Percentiles rank a stretch among this genome's conserved stretches.
phyloP scores from a whole-genome alignment of 2,888 invertebrate species.

The Callyntrura guangdongensis region DNA sequence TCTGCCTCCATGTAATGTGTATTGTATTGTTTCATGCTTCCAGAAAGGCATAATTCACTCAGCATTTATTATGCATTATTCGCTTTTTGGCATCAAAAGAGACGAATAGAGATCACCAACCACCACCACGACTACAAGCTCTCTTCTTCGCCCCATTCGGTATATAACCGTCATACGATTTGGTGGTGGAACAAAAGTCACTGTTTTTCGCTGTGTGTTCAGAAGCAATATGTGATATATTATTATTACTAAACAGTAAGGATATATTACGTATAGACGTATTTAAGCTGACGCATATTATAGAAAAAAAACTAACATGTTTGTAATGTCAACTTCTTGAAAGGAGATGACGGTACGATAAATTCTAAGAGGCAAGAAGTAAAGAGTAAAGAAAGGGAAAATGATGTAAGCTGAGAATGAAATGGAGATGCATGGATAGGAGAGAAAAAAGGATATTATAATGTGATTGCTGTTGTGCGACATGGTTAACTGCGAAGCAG shows the following conservation, averaged over 20 bases:
- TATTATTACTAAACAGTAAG: not conserved
- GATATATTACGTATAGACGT: slow-evolving; percentile 29
- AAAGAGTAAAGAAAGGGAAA: slow-evolving; percentile 59
- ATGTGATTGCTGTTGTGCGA: slow-evolving; percentile 71
- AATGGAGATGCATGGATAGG: slow-evolving; percentile 46
- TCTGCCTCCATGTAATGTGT: not conserved
- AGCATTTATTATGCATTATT: slow-evolving; percentile 75
- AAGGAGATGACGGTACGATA: slow-evolving; percentile 53
- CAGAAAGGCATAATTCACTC: slow-evolving; percentile 70
- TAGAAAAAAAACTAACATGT: slow-evolving; percentile 41
- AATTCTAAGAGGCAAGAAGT: slow-evolving; percentile 57
- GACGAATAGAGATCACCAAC: slow-evolving; percentile 71
- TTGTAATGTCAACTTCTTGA: slow-evolving; percentile 74
- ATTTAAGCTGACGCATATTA: not conserved
- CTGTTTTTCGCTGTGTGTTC: slow-evolving; percentile 49
- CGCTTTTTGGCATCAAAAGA: slow-evolving; percentile 65
- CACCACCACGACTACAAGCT: slow-evolving; percentile 30
- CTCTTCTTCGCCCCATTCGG: slow-evolving; percentile 31
- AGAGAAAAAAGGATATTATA: slow-evolving; percentile 72
- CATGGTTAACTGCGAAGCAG: slow-evolving; percentile 65
- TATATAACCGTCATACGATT: slow-evolving; percentile 67
- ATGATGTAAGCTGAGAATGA: slow-evolving; percentile 60
- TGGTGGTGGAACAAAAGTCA: slow-evolving; percentile 67
- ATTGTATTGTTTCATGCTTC: slow-evolving; percentile 57
- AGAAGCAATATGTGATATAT: slow-evolving; percentile 58